Base-by-base conservation (phyloP, 23 tunicate species). In the Trididemnum nubilum region DNA sequence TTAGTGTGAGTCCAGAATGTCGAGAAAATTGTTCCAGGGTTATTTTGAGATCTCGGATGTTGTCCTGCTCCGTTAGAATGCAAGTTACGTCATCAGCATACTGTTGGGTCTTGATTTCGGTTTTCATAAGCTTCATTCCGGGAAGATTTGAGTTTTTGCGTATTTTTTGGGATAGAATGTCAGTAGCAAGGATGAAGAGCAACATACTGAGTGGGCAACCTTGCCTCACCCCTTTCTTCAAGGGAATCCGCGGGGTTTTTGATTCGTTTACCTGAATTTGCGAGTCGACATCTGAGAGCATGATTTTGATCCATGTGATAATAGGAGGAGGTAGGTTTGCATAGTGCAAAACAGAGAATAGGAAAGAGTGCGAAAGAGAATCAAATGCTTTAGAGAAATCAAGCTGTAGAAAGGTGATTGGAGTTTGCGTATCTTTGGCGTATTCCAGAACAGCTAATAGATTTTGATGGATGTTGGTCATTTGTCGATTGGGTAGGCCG, bases 361-460 rank as follows among this genome's bases (percentile, higher is more conserved):
- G 22, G n/a, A 61, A 61, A 3, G 26, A 3, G 29, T 61, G 67
- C 5, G 67, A 61, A 21, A 61, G 67, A n/a, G 5, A 12, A n/a
- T 61, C 67, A n/a, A 61, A 61, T 5, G 26, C 67, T 61, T 61
- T 61, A 12, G 67, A 61, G 29, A 61, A 61, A 24, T 61, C 67
- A 61, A 61, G 22, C n/a, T 61, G 67, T 3, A 61, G 67, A 61
- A 61, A 4, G 67, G 67, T n/a, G 25, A 61, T 12, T 3, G 67
- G 67, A 21, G 22, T 15, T 7, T 15, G 9, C 15, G 9, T 44
- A 44, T 44, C 54, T 44, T 44, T 44, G 15, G 54, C 4, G 67
- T 21, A 61, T 3, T 61, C 28, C 5, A 61, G 18, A 5, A 26
- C 67, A 15, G 67, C 22, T 21, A 61, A 3, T 3, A 61, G 26